Base-by-base conservation (phyloP, 53 echinoderm and acorn worm species). In the Echinometra lucunter region DNA sequence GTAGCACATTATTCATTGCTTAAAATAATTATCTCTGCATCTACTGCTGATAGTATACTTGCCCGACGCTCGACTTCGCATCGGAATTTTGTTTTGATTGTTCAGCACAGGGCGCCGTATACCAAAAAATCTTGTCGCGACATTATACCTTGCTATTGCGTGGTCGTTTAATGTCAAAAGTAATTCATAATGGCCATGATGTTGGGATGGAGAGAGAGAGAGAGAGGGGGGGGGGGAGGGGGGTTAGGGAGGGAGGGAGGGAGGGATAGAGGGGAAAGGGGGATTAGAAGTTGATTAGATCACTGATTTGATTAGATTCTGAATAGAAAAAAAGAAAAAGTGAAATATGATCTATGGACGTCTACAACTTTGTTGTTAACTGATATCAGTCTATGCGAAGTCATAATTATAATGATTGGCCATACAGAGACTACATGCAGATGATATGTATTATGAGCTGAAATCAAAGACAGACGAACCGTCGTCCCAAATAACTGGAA, bases 11-110 rank as follows among this genome's bases (percentile, higher is more conserved):
- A 78, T 16, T 19, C 78, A 42, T 42, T 37, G 42, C 19, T 40
- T 40, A 42, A 6, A 42, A 78, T 40, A 40, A 78, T 8, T 42
- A 19, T 19, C 78, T 78, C 18, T 9, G 17, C 3, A 78, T 78
- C 78, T 78, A 78, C 38, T 78, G 78, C 78, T 78, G 78, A 78
- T 78, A 42, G 78, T 78, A 78, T 38, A 42, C 38, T 42, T 78
- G 38, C 72, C 78, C 78, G 38, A 35, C 21, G 35, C 16, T 40
- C 78, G 42, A 78, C 78, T 78, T 78, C 78, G 6, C 72, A 72
- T 34, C 16, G 72, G 72, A 72, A 72, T 72, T 63, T 78, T 38
- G 38, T 78, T 78, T 78, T 78, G 78, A 42, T 78, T 40, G 78
- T 5, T 17, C 4, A 42, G 78, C 42, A 40, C 78, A 18, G 38